Conservation (phyloP, 1,140 invertebrate genomes). For the Lordiphosa stackelbergi region DNA sequence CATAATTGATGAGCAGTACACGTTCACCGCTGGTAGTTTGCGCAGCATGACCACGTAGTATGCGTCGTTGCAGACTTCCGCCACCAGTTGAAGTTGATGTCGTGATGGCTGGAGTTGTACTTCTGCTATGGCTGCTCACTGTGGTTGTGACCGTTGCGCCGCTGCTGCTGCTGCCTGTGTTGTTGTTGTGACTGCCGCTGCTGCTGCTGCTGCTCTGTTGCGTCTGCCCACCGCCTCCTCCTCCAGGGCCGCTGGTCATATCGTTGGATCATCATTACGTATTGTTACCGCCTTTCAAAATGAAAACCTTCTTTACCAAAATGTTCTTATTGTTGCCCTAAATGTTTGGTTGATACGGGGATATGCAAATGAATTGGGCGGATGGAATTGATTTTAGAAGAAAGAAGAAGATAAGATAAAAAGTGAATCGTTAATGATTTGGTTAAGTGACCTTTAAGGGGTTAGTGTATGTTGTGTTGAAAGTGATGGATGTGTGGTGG, state of each 20-base stretch:
- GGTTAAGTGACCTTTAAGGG: constrained; percentile 27
- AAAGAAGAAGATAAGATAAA: constrained; percentile 74
- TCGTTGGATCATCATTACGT: constrained; percentile 78
- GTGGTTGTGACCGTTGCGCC: constrained; percentile 30
- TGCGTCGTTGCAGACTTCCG: constrained; percentile 52
- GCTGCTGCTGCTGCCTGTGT: constrained; percentile 20
- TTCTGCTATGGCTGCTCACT: constrained; percentile 38
- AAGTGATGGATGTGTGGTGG: constrained; percentile 9
- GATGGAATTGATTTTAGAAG: constrained; percentile 27
- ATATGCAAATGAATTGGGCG: constrained; percentile 34
- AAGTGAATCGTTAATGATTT: constrained; percentile 64
- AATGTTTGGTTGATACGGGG: constrained; percentile 29
- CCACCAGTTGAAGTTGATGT: constrained; percentile 26
- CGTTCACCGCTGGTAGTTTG: constrained; percentile 72
- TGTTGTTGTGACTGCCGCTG: constrained; percentile 30
- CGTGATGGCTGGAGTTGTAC: constrained; percentile 37
- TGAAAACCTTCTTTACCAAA: constrained; percentile 78
- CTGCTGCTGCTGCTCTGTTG: constrained; percentile 30
- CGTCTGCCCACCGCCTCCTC: constrained; percentile 48
- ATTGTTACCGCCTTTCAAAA: constrained; percentile 77
- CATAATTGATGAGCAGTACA: constrained; percentile 73
- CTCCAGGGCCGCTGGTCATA: constrained; percentile 76
- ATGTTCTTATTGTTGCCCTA: constrained; percentile 77
- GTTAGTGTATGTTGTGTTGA: too few species aligned
- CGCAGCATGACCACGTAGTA: constrained; percentile 69